phyloP scores from a whole-genome alignment of 2,797 vertebrate species.

The Pseudochirops corinnae region DNA sequence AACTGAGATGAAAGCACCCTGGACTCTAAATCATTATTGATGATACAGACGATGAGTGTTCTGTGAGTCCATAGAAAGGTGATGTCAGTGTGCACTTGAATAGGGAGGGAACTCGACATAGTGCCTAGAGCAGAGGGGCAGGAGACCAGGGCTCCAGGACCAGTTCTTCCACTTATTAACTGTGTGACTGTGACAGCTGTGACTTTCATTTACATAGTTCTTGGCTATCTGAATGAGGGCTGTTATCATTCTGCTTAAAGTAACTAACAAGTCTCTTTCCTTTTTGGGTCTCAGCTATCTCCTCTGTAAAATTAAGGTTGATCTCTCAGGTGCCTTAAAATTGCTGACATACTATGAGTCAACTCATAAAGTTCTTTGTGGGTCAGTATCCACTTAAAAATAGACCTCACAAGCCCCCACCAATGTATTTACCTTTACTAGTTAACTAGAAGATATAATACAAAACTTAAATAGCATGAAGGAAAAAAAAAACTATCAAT shows the following conservation, averaged over 20 bases:
- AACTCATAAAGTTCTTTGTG: neutral
- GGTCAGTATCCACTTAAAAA: neutral
- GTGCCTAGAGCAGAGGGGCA: neutral
- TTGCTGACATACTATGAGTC: neutral
- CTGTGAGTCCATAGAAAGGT: neutral
- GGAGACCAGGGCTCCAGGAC: neutral
- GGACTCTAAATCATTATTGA: neutral
- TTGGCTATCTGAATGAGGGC: neutral
- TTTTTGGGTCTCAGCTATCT: neutral
- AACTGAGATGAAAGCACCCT: neutral
- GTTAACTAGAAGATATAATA: neutral
- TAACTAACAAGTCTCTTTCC: neutral
- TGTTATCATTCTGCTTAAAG: neutral
- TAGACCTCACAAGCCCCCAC: neutral
- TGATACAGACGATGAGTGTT: neutral
- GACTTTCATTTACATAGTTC: neutral
- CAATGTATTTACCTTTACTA: neutral
- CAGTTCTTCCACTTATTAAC: neutral
- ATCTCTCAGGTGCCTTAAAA: neutral
- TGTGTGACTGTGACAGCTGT: neutral
- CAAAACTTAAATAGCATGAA: neutral
- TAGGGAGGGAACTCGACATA: neutral
- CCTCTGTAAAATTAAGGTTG: neutral
- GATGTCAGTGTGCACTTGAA: neutral
- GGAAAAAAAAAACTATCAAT: neutral